Base-by-base conservation (phyloP, 1,140 invertebrate genomes). In the Drosophila leontia region DNA sequence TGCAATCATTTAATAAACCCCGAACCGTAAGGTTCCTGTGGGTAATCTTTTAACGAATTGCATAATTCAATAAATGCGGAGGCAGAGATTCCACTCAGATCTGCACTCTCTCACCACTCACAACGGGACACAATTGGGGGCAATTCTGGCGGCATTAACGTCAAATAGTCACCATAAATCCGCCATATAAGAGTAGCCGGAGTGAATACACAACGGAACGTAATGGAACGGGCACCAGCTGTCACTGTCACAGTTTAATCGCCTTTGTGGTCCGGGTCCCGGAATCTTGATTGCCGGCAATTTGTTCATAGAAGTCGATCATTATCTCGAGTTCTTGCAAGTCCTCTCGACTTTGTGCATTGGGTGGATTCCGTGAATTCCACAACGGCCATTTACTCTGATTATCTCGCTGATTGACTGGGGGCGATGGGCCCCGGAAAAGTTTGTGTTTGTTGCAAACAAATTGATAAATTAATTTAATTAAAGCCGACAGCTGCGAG, bases 221-320 rank as follows among this genome's bases (percentile, higher is more conserved):
- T 13, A 39, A 39, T 13, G 37, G 13, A 39, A 26, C 44, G 48
- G 13, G 15, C 19, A 47, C 44, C 45, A 48, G 45, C 45, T 26
- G 44, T 23, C 44, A 45, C 44, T 8, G 41, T 11, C 15, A 41
- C 48, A 68, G 71, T 67, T 81, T 71, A 71, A 61, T 80, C 70
- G 72, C 44, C 78, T 65, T 81, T 81, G 68, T 63, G 65, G 55
- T 51, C 37, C 32, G 35, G 47, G 29, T 13, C 9, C 29, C 29
- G 29, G 50, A 17, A 59, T 75, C 77, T 67, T 87, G 80, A 87
- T 87, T 88, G 84, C 67, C 56, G 68, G 65, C 83, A 87, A 87
- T 87, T 87, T 87, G 80, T 87, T 78, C 76, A 88, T 87, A 83
- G 61, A 88, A 87, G 83, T 87, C 83, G 77, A 87, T 87, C 71